Base-by-base conservation (phyloP, 2,113 vertebrate genomes). In the Chionis minor region DNA sequence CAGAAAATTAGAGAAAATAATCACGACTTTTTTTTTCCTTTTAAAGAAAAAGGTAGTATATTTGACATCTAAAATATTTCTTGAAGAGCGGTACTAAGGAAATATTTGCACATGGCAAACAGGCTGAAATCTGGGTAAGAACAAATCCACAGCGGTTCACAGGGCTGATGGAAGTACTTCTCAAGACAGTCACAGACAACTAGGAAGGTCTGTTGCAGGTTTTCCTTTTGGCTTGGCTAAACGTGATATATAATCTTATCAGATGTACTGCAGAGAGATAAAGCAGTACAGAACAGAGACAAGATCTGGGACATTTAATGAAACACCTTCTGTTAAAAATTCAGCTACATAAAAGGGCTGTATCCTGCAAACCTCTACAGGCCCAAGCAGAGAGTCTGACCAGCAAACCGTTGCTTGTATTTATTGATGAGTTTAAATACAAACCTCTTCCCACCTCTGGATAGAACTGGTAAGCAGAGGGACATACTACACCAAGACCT, bases 241-340 rank as follows among this genome's bases (percentile, higher is more conserved):
- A 89, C 3, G 16, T 40, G 71, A 85, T 59, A 19, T 58, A 35
- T 54, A 69, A 89, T 85, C 81, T 91, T 91, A 95, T 94, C 91
- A 94, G 89, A 80, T 56, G 83, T 38, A 58, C 74, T 88, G 87
- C 81, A 79, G 73, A 44, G 66, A 92, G 89, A 97, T 82, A 92
- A 91, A 94, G 38, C 81, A 94, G 62, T 33, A 51, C 0, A 66
- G 86, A 93, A 84, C 65, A 75, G 73, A 96, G 86, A 93, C 77
- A 58, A 90, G 84, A 82, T 35, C 94, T 88, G 87, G 86, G 70
- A 62, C 82, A 14, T 80, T 95, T 96, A 94, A 97, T 96, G 97
- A 97, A 96, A 97, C 95, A 95, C 86, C 86, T 97, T 81, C 89
- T 95, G 89, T 62, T 88, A 96, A 91, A 81, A 92, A 91, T 70